Conservation (phyloP, 2,113 vertebrate genomes). For the Suncus etruscus region DNA sequence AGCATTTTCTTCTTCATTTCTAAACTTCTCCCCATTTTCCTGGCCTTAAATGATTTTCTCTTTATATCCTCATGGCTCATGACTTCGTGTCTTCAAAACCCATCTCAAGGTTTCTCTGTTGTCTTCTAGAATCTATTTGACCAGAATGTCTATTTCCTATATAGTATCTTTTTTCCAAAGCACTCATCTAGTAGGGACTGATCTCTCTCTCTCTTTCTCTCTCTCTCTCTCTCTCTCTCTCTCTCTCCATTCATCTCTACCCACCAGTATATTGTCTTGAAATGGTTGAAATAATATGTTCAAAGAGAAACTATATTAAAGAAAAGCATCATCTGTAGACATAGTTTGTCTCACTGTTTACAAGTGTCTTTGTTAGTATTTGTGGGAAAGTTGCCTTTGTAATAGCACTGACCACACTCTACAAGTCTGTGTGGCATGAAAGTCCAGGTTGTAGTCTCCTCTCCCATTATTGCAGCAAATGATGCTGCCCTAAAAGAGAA, state of each 20-base stretch:
- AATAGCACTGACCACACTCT: neutral
- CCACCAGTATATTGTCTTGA: neutral
- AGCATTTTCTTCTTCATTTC: neutral
- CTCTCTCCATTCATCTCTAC: neutral
- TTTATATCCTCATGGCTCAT: neutral
- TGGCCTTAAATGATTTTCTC: neutral
- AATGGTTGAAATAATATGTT: neutral
- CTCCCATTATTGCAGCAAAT: neutral
- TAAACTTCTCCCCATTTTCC: neutral
- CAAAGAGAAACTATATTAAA: neutral
- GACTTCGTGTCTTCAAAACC: slow-evolving; percentile 1
- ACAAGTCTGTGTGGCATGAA: neutral
- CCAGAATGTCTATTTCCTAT: neutral
- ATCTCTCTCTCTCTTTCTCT: too few species aligned
- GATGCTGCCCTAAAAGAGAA: neutral
- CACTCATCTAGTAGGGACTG: neutral
- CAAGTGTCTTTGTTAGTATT: neutral
- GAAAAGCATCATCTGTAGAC: neutral
- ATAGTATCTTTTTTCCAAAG: neutral
- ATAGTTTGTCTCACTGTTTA: neutral
- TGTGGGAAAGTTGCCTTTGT: neutral
- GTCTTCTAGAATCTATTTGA: neutral
- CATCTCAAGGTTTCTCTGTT: neutral
- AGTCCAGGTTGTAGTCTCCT: neutral
- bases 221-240: neutral